Base-by-base conservation (phyloP, 2,888 invertebrate species). In the Aporophyla nigra region DNA sequence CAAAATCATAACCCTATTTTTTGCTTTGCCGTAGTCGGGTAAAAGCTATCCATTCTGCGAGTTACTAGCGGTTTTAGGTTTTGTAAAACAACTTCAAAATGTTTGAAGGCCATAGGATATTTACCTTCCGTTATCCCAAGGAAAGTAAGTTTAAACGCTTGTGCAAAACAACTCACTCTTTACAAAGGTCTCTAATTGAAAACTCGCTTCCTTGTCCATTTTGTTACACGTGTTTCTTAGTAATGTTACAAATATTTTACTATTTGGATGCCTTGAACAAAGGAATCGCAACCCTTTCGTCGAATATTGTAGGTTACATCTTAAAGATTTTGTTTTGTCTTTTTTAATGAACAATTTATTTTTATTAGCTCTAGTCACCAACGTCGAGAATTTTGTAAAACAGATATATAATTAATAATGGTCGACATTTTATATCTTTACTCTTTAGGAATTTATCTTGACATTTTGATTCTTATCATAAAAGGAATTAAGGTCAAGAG, bases 181-280 rank as follows among this genome's bases (percentile, higher is more conserved):
- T 75, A 75, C 46, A 40, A 82, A 66, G 54, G 14, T 59, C 54
- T 69, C 19, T 85, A 82, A 85, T 72, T 77, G 74, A 77, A 84
- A 72, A 77, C 82, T 82, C 69, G 61, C 77, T 77, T 82, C 74
- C 68, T 70, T 63, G 58, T 21, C 51, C 51, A 59, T 82, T 81
- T 72, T 59, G 40, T 73, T 73, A 61, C 51, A 40, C 72, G 74
- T 68, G 49, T 79, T 71, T 67, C 56, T 69, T 59, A 27, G 24
- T 33, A 33, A 51, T 56, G 40, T 58, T 82, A 63, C 49, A 72
- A 51, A 68, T 82, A 63, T 78, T 68, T 71, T 59, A 71, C 54
- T 56, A 69, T 70, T 66, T 58, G 46, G 51, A 46, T 54, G 5
- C 16, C 49, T 16, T 72, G 43, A 75, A 75, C 66, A 70, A 67